Evolutionary conservation across 1,140 invertebrate species (phyloP), one percentile per base, ranked within the genome.

Genomic region (Drosophila santomea): DNA sequence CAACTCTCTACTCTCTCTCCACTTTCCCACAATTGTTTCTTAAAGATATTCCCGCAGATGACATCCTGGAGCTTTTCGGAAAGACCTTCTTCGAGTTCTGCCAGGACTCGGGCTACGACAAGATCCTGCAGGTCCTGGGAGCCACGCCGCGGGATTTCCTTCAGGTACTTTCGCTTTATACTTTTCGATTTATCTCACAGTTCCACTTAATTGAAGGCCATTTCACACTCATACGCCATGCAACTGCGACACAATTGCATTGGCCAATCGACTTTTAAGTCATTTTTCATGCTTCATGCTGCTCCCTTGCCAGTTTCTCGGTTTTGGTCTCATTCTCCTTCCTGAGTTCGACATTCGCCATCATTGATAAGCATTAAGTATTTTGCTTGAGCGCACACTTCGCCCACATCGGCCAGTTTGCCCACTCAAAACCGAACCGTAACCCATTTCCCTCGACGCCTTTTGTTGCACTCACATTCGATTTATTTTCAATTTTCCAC

Each of bases 11-110:
- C 52, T 58, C 32, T 60, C 15, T 43, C 1, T 28, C 6, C 4
- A n/a, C n/a, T n/a, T n/a, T n/a, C 38, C 39, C 2, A 8, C 2
- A 5, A 6, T 23, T n/a, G 38, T 3, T 43, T 39, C 51, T 20
- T 17, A 5, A 17, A 99, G 98, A 98, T 84, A 96, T 98, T 62
- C 97, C 97, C 15, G 97, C 97, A 5, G 96, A 97, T 84, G 95
- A 96, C 36, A 98, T 99, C 82, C 93, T 99, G 60, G 97, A 99
- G 93, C 93, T 97, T 11, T 99, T 99, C 90, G 98, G 98, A 1
- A 97, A 97, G 89, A 98, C 97, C 92, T 98, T 98, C 92, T 98
- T 98, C 89, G 97, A 98, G 92, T 98, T 98, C 90, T 98, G 97
- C 79, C 97, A 98, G 93, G 97, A 98, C 91, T 98, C 97, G 15